These are phyloP conservation scores for Syndactyla subalaris DNA, from an alignment of 2,797 vertebrate genomes.

Conservation along the genomic window DNA sequence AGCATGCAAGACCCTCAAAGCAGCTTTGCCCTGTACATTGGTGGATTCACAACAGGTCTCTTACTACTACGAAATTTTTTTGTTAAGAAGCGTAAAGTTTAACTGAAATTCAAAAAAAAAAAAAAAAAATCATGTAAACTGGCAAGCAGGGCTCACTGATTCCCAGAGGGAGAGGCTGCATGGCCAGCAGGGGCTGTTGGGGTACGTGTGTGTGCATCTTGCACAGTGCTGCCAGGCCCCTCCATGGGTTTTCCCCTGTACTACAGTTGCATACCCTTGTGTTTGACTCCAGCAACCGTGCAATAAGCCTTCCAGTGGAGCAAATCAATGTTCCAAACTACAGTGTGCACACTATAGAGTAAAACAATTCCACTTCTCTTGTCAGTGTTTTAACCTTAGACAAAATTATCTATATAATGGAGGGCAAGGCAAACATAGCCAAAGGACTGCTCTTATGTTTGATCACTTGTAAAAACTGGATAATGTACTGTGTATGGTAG, in stretches of 20 bases:
- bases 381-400: not conserved
- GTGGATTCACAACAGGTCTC: not conserved
- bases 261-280: not conserved
- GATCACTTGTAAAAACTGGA: not conserved
- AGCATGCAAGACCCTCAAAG: not conserved
- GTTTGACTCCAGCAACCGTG: no score
- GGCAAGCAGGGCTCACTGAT: accelerated
- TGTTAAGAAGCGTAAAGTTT: not conserved
- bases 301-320: not conserved
- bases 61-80: not conserved
- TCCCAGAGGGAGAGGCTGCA: not conserved
- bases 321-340: not conserved
- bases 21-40: accelerated
- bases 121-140: not conserved
- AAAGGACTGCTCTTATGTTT: not conserved
- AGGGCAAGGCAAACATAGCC: not conserved
- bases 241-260: not conserved
- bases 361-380: not conserved
- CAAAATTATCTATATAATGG: not conserved
- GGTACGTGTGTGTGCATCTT: accelerated
- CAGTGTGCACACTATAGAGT: accelerated
- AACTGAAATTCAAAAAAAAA: not conserved
- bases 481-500: accelerated
- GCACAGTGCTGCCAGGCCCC: not conserved
- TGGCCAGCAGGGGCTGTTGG: not conserved